Conservation (phyloP, 2,797 vertebrate genomes). For the Scolopax rusticola region DNA sequence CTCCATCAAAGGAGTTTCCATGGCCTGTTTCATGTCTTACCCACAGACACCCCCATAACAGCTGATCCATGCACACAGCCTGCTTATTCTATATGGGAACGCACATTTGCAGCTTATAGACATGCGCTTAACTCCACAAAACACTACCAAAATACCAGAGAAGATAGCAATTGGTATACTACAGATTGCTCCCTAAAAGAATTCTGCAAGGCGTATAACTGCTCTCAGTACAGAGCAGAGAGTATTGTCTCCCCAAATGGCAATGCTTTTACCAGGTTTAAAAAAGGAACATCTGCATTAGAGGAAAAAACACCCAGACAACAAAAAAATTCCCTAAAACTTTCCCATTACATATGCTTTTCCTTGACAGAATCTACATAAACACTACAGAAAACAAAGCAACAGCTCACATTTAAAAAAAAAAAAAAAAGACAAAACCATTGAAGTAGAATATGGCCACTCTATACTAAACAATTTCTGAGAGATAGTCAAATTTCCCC, state of each 20-base stretch:
- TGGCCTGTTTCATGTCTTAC: conserved; percentile 13
- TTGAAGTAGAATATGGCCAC: background rate
- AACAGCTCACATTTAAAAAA: background rate
- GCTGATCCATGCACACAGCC: conserved; percentile 34
- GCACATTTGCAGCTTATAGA: conserved; percentile 54
- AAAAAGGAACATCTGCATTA: background rate
- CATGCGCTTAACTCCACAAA: conserved; percentile 11
- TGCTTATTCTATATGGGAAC: conserved; percentile 41
- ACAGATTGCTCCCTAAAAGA: background rate
- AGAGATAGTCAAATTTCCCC: background rate
- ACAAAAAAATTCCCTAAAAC: conserved; percentile 6
- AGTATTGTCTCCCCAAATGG: background rate
- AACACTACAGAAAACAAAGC: background rate
- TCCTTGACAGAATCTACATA: background rate
- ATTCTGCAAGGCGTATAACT: conserved; percentile 13
- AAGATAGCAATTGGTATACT: background rate
- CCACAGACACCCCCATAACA: conserved; percentile 52
- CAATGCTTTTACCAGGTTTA: background rate
- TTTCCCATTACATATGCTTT: background rate
- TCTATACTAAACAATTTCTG: background rate
- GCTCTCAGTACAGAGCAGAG: background rate
- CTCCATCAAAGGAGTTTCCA: conserved; percentile 36
- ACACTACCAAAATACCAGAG: conserved; percentile 41
- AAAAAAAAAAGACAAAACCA: background rate
- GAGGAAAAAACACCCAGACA: background rate